These are phyloP conservation scores for Stegana nigrithorax DNA, from an alignment of 2,888 invertebrate genomes.

Conservation along the genomic window DNA sequence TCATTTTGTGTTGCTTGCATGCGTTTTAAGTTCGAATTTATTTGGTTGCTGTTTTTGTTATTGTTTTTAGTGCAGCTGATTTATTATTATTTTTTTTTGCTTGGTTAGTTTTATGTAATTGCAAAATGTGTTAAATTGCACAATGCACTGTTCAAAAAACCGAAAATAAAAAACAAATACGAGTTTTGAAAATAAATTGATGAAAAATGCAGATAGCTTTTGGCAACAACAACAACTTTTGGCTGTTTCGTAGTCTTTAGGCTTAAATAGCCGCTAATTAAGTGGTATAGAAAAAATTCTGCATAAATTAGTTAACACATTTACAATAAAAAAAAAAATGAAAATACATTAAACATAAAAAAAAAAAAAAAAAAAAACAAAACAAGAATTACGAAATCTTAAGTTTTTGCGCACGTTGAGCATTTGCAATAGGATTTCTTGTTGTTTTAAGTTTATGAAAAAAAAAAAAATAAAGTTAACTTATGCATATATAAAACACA, in stretches of 20 bases:
- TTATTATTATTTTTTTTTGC: not conserved
- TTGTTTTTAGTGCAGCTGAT: not conserved
- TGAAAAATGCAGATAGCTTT: not conserved
- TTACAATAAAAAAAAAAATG: not conserved
- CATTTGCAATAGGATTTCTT: not conserved
- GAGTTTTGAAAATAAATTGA: not conserved
- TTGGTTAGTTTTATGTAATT: slow-evolving; percentile 3
- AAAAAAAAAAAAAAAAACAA: not conserved
- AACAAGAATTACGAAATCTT: not conserved
- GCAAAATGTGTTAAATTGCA: slow-evolving; percentile 24
- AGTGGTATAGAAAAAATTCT: not conserved
- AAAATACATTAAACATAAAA: not conserved
- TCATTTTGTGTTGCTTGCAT: too few species aligned
- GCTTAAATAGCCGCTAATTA: not conserved
- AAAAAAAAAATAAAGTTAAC: not conserved
- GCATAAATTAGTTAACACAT: not conserved
- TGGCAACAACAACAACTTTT: not conserved
- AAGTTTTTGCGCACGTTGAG: not conserved
- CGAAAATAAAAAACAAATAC: not conserved
- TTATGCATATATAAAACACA: too few species aligned
- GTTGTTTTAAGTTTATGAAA: not conserved
- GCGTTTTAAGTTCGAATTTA: not conserved
- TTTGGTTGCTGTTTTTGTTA: not conserved
- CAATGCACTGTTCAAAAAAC: not conserved
- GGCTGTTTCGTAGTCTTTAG: not conserved